A percentile compares a stretch with the other conserved stretches of the same genome.
Conservation (phyloP, 2,888 invertebrate species). For the Dolomedes plantarius region DNA sequence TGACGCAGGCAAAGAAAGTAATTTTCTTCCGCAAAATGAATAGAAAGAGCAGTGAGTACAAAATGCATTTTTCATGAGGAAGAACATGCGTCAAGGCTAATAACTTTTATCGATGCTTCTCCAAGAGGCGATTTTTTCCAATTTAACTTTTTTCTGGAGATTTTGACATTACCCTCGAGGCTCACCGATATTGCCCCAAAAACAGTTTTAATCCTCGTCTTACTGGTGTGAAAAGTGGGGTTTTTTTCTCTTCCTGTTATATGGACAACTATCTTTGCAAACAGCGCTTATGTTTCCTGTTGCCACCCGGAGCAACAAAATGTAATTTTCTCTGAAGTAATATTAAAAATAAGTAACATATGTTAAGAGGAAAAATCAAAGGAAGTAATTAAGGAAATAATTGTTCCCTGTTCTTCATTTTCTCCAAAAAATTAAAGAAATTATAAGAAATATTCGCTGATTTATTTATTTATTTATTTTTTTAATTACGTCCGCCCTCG, state of each 20-base stretch:
- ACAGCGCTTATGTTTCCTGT: not conserved
- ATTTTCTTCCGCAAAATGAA: not conserved
- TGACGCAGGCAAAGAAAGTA: too few relatives aligned
- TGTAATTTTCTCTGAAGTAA: too few relatives aligned
- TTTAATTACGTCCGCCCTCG: too few relatives aligned
- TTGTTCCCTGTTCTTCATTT: too few relatives aligned
- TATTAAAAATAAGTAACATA: too few relatives aligned
- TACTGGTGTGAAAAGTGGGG: not conserved
- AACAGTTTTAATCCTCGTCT: not conserved
- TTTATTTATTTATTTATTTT: too few relatives aligned
- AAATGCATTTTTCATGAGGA: constrained; percentile 9
- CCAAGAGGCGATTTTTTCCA: not conserved
- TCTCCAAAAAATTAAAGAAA: too few relatives aligned
- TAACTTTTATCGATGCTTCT: constrained; percentile 2
- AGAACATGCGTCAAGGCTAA: not conserved
- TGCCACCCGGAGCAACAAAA: not conserved
- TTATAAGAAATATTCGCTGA: too few relatives aligned
- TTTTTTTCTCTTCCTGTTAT: not conserved
- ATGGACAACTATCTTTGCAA: not conserved
- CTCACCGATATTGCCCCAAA: not conserved
- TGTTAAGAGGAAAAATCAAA: too few relatives aligned
- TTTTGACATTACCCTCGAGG: not conserved
- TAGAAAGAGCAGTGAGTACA: not conserved
- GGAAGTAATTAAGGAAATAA: too few relatives aligned
- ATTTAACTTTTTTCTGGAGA: not conserved